phyloP scores from a whole-genome alignment of 1,140 invertebrate species.

The Helicorthomorpha holstii region DNA sequence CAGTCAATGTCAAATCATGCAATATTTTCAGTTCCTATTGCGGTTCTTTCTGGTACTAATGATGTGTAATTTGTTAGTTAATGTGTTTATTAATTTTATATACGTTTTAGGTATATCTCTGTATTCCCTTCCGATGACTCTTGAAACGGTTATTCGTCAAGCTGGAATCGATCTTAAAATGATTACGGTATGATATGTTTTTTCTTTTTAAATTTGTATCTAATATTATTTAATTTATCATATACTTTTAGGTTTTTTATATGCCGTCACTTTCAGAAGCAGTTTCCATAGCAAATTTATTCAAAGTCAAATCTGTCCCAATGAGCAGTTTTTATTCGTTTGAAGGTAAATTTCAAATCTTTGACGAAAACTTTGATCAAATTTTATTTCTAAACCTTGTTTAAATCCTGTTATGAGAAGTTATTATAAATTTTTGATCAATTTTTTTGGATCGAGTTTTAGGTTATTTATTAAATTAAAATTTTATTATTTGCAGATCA shows the following conservation, averaged over 20 bases:
- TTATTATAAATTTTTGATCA: no score
- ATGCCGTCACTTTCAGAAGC: conserved; percentile 17
- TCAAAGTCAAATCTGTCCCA: conserved; percentile 22
- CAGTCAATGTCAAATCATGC: conserved; percentile 24
- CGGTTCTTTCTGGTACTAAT: conserved; percentile 26
- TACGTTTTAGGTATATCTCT: conserved; percentile 21
- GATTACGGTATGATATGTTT: conserved; percentile 17
- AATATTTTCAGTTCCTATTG: conserved; percentile 29
- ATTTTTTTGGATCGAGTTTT: no score
- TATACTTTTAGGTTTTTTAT: conserved; percentile 8
- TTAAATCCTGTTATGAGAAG: no score
- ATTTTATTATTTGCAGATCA: conserved; percentile 21
- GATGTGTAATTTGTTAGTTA: not conserved
- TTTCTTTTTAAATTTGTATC: not conserved
- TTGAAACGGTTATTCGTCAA: conserved; percentile 32
- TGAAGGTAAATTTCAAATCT: no score
- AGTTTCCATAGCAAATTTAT: conserved; percentile 20
- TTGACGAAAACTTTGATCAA: no score
- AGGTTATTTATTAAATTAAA: no score
- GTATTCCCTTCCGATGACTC: conserved; percentile 25
- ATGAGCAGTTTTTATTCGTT: no score
- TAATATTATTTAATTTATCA: not conserved
- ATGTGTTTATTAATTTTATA: conserved; percentile 5
- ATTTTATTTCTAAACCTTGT: no score
- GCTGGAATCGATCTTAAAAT: conserved; percentile 27